Conservation (phyloP, 2,888 invertebrate genomes). For the Dascillus cervinus region DNA sequence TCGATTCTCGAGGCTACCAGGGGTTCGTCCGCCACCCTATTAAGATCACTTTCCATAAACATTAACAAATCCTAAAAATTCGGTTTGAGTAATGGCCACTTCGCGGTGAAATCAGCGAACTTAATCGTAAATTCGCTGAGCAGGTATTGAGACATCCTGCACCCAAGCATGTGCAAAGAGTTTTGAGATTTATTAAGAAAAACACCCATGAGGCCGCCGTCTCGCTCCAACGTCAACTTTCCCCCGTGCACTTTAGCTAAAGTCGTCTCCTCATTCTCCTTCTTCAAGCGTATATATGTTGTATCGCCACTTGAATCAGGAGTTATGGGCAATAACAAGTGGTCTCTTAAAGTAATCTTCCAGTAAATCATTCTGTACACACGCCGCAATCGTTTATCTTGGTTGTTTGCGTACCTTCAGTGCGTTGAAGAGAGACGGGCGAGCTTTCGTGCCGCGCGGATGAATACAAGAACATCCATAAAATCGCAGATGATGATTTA, state of each 20-base stretch:
- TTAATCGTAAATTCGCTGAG: conserved; percentile 12
- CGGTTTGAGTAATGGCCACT: background rate
- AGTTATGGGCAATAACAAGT: conserved; percentile 45
- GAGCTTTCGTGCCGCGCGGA: conserved; percentile 26
- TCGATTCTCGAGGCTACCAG: conserved; percentile 42
- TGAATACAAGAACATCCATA: conserved; percentile 39
- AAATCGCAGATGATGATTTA: conserved; percentile 44
- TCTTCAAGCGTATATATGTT: conserved; percentile 25
- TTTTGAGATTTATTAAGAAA: conserved; percentile 17
- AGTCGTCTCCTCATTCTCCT: conserved; percentile 18
- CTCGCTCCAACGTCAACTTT: conserved; percentile 6
- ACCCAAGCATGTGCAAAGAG: conserved; percentile 15
- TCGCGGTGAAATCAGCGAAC: background rate
- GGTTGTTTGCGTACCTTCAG: conserved; percentile 19
- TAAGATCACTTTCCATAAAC: too few species aligned
- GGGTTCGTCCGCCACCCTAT: too few species aligned
- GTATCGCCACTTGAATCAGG: conserved; percentile 40
- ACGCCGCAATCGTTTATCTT: conserved; percentile 35
- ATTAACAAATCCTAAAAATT: too few species aligned
- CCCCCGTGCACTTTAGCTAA: conserved; percentile 10
- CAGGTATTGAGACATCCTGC: conserved; percentile 27
- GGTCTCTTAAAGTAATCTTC: conserved; percentile 44
- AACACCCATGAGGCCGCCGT: conserved; percentile 17
- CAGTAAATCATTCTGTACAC: conserved; percentile 41
- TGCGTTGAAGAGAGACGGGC: conserved; percentile 22